These are phyloP conservation scores for Prietella phreatophila DNA, from an alignment of 2,113 vertebrate species.

Conservation along the genomic window DNA sequence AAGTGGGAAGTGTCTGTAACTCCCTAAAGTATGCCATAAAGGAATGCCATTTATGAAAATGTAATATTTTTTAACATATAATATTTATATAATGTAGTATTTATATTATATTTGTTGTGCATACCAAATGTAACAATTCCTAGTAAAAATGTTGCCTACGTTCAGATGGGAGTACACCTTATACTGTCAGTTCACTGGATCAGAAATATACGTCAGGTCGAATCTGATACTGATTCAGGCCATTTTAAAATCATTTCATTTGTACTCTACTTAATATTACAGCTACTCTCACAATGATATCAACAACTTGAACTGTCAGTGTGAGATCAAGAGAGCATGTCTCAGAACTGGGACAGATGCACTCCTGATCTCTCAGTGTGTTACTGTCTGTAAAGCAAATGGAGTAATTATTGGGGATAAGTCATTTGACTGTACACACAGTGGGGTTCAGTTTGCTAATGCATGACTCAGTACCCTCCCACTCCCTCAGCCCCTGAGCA, in stretches of 20 bases:
- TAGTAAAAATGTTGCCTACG: neutral
- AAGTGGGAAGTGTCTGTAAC: too few relatives aligned
- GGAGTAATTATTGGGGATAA: neutral
- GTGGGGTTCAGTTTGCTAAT: neutral
- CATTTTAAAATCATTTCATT: neutral
- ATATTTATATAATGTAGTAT: too few relatives aligned
- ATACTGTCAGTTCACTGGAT: neutral
- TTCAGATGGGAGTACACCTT: neutral
- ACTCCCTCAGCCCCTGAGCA: neutral
- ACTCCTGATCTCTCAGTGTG: neutral
- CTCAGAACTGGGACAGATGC: neutral
- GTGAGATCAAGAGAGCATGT: neutral
- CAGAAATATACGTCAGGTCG: neutral
- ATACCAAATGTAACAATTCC: neutral
- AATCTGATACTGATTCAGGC: neutral
- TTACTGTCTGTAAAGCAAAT: constrained; percentile 3
- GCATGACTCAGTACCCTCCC: neutral
- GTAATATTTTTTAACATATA: too few relatives aligned
- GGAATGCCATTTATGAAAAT: too few relatives aligned
- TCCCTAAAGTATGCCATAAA: too few relatives aligned
- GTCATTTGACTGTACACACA: neutral
- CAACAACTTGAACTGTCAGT: neutral
- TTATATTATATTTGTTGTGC: neutral
- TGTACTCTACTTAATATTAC: neutral
- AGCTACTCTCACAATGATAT: neutral